Evolutionary conservation across 2,797 vertebrate genomes (phyloP).

Genomic region (Euthynnus affinis): DNA sequence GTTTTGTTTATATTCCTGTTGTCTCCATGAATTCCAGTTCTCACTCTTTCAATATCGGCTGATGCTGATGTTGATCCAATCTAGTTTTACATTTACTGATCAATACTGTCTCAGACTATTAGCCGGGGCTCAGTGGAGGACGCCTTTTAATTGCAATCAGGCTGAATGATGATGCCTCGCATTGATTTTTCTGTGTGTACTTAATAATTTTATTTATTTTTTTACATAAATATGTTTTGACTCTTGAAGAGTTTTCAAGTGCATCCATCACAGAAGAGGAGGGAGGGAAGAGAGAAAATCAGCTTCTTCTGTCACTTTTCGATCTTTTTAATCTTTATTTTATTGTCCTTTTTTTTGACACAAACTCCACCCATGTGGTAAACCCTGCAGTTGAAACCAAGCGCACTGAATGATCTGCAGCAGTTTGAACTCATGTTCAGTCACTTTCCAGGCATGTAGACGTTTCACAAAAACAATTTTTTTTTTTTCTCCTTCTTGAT

Average conservation of each 20-base stretch:
- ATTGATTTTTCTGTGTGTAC: slow-evolving; percentile 65
- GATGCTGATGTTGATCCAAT: slow-evolving; percentile 61
- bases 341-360: background rate
- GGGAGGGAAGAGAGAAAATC: background rate
- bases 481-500: background rate
- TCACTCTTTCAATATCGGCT: slow-evolving; percentile 44
- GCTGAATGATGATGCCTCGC: slow-evolving; percentile 5
- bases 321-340: background rate
- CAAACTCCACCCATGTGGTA: slow-evolving; percentile 2
- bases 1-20: background rate
- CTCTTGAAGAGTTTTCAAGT: background rate
- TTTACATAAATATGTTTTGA: slow-evolving; percentile 40
- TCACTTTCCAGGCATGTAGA: background rate
- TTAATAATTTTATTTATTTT: slow-evolving; percentile 38
- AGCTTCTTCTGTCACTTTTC: background rate
- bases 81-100: slow-evolving; percentile 52
- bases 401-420: background rate
- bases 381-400: background rate
- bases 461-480: background rate
- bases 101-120: slow-evolving; percentile 68
- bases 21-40: slow-evolving; percentile 44
- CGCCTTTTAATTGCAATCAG: slow-evolving; percentile 70
- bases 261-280: background rate
- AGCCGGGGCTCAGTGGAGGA: slow-evolving; percentile 47
- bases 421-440: background rate